These are phyloP conservation scores for Strix uralensis DNA, from an alignment of 2,113 vertebrate genomes.

Conservation along the genomic window DNA sequence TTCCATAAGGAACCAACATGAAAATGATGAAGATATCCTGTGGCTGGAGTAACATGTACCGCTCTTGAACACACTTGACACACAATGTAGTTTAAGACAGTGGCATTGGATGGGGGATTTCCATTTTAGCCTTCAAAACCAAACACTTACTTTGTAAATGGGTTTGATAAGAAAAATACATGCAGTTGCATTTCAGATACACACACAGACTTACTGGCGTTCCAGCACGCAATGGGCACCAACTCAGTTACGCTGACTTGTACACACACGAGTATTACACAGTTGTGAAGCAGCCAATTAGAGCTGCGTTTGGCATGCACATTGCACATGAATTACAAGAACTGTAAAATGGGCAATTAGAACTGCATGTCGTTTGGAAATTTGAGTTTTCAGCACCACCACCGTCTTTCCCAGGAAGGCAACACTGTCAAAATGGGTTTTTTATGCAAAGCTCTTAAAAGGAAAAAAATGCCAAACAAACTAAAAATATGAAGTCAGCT, in stretches of 20 bases:
- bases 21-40: background rate
- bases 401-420: slow-evolving; percentile 43
- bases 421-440: slow-evolving; percentile 60
- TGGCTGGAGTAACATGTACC: background rate
- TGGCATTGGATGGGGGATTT: background rate
- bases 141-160: background rate
- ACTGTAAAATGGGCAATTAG: slow-evolving; percentile 29
- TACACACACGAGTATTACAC: fast-evolving
- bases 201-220: background rate
- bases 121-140: background rate
- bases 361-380: slow-evolving; percentile 23
- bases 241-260: background rate
- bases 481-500: slow-evolving; percentile 57
- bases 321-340: background rate
- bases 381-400: slow-evolving; percentile 44
- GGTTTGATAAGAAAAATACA: background rate
- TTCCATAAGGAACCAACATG: background rate
- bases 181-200: fast-evolving
- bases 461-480: slow-evolving; percentile 34
- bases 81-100: fast-evolving
- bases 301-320: background rate
- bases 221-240: fast-evolving
- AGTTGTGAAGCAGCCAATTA: fast-evolving
- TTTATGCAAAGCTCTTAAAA: slow-evolving; percentile 51
- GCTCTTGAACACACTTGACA: background rate